These are phyloP conservation scores for Drosophila obscura DNA, from an alignment of 1,140 invertebrate genomes.

Conservation along the genomic window DNA sequence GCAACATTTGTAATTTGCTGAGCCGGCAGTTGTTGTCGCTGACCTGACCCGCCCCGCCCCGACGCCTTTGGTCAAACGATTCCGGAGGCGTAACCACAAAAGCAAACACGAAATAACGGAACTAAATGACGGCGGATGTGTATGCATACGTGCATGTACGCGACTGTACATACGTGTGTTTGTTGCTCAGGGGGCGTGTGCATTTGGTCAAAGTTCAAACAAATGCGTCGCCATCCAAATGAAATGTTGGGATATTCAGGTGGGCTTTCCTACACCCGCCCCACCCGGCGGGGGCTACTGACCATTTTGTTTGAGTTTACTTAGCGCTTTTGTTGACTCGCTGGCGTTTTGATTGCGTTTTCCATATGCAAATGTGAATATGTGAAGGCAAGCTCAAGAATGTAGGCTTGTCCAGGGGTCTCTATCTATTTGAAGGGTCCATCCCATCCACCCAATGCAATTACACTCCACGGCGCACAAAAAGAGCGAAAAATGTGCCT, in stretches of 20 bases:
- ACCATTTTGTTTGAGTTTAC: conserved; percentile 52
- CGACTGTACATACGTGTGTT: background rate
- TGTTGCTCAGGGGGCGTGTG: conserved; percentile 27
- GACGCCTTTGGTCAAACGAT: conserved; percentile 17
- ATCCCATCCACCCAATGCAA: conserved; percentile 30
- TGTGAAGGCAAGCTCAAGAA: conserved; percentile 18
- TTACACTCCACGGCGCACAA: conserved; percentile 27
- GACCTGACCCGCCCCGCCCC: conserved; percentile 35
- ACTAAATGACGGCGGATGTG: conserved; percentile 35
- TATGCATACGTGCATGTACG: too few relatives aligned
- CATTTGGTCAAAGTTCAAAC: conserved; percentile 40
- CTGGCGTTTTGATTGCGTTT: conserved; percentile 60
- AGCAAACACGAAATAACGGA: conserved; percentile 40
- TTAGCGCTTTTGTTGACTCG: conserved; percentile 60
- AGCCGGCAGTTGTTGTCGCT: conserved; percentile 30
- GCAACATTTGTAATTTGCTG: conserved; percentile 23
- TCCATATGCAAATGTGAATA: conserved; percentile 59
- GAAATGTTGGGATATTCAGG: conserved; percentile 49
- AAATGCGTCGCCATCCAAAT: conserved; percentile 40
- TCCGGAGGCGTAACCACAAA: conserved; percentile 48
- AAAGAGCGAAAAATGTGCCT: conserved; percentile 5
- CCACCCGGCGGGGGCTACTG: background rate
- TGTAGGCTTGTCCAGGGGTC: background rate
- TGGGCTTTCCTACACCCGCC: conserved; percentile 8
- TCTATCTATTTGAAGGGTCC: conserved; percentile 33